Base-by-base conservation (phyloP, 2,113 vertebrate species). In the Archocentrus centrarchus region DNA sequence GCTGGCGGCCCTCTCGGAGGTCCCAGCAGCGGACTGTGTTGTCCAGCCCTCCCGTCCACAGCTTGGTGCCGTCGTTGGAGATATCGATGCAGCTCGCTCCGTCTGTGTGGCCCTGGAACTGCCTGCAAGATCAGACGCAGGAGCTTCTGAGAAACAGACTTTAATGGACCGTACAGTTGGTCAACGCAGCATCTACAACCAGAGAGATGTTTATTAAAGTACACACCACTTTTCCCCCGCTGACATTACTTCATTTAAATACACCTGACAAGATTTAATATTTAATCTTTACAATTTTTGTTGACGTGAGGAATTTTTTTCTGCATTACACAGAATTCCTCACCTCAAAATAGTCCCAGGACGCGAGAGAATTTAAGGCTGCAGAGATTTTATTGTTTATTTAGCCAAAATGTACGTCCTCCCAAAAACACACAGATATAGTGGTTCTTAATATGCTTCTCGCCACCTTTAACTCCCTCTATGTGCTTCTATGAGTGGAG, bases 101-200 rank as follows among this genome's bases (percentile, higher is more conserved):
- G n/a, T 96, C 96, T 1, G 96, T 96, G 93, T 96, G 96, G 63
- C 96, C 96, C 87, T 96, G 96, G 85, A 96, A 96, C 90, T 96
- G 96, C 83, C 96, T 96, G 90, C 37, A 55, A 59, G 79, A 73
- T 2, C 35, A 59, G 9, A 73, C 8, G 1, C 47, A 18, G 7
- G 47, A 32, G 10, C 59, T 37, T 22, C 60, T 35, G 27, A 14
- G 10, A 41, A 14, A 39, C 20, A n/a, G 53, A 57, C 55, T 22
- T n/a, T 57, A 57, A 57, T 57, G 20, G 20, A 57, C 9, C 20
- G n/a, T 11, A n/a, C 10, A 47, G 64, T 22, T 68, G 0, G 22
- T 68, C 64, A 68, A 47, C 14, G 1, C 41, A 27, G 14, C 14
- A 27, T 47, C 22, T 68, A 68, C 64, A 50, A 47, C 41, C 64